These are phyloP conservation scores for Chionoecetes opilio DNA, from an alignment of 1,140 invertebrate genomes.

Conservation along the genomic window DNA sequence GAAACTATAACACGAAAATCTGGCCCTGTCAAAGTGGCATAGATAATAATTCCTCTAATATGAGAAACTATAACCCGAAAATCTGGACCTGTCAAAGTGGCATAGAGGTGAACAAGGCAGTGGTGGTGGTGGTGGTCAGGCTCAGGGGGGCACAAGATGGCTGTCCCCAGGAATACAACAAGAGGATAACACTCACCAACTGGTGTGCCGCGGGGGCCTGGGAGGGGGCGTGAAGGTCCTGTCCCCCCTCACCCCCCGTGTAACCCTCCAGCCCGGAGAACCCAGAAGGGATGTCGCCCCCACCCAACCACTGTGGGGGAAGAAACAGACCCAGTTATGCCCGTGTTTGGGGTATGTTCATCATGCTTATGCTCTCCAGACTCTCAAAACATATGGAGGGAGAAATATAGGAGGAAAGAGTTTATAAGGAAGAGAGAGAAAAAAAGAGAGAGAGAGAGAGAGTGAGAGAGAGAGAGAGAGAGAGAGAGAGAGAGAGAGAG, in stretches of 20 bases:
- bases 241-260: conserved; percentile 57
- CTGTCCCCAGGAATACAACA: conserved; percentile 15
- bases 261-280: conserved; percentile 69
- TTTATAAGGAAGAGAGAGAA: no score
- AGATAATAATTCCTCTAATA: no score
- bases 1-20: no score
- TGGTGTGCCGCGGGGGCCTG: conserved; percentile 68
- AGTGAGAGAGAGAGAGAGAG: conserved; percentile 30
- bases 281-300: conserved; percentile 63
- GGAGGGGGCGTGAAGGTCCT: conserved; percentile 60
- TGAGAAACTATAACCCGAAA: no score
- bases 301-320: conserved; percentile 58
- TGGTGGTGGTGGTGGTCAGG: not conserved
- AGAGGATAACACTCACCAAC: conserved; percentile 67
- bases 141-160: conserved; percentile 47
- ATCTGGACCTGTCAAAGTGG: not conserved
- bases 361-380: no score
- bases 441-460: conserved; percentile 3
- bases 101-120: not conserved
- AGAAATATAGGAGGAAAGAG: no score
- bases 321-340: not conserved
- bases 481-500: conserved; percentile 43
- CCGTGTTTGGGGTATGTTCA: no score
- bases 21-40: no score
- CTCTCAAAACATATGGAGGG: no score